Base-by-base conservation (phyloP, 2,888 invertebrate genomes). In the Chrysotoxum bicinctum region DNA sequence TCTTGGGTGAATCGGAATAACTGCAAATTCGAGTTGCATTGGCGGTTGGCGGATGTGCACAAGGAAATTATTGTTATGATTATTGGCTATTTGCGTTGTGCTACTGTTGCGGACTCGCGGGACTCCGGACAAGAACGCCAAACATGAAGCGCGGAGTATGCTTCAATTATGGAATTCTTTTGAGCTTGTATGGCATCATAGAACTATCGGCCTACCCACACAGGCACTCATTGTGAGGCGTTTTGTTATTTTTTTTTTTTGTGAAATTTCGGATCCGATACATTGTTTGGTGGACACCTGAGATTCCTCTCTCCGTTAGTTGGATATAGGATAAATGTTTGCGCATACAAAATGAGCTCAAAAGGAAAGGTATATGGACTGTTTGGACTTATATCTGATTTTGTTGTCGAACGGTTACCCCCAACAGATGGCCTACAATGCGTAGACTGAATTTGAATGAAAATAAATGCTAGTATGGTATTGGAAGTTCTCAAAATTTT, bases 61-160 rank as follows among this genome's bases (percentile, higher is more conserved):
- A 73, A 73, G 73, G 64, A 85, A 81, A 81, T 85, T 85, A 85
- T 79, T 79, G 76, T 85, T 85, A 85, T 85, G 76, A 85, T 85
- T 80, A 85, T 85, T 85, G 85, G 73, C 80, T 81, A 73, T 77
- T 76, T 85, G 72, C 68, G 75, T 66, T 62, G 37, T 72, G 75
- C 68, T 56, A 40, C 64, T 58, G 69, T 54, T 56, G 19, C 45
- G 12, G 26, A 19, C 12, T 10, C 1, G 1, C 5, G 1, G 19
- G 19, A 6, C 16, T 16, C 10, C 1, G 16, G 54, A 56, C 19
- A 21, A 7, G 37, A 21, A 35, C 3, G 32, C 19, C 54, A 19
- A 32, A 21, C 56, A 7, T 56, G 66, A 70, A 45, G 68, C 58
- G 54, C 14, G 21, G n/a, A 10, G 32, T 26, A 60, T 40, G 40